Evolutionary conservation across 2,113 vertebrate genomes (phyloP), one percentile per base, ranked within the genome.

Genomic region (Pagrus major): DNA sequence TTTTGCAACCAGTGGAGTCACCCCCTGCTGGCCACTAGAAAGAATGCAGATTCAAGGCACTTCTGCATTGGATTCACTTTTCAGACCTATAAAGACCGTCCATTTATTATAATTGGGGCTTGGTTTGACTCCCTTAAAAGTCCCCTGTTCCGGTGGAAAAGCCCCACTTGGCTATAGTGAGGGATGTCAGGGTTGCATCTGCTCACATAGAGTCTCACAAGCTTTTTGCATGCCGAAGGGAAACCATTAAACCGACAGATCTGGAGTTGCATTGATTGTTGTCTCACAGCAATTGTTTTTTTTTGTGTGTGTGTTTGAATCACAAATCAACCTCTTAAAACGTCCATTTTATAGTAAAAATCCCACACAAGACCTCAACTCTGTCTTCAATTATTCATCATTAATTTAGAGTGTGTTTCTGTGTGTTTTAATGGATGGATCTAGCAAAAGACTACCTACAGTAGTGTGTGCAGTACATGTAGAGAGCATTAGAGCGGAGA

Each of bases 181-280:
- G 60, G 14, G 18, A 33, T 9, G 11, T 49, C 9, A 12, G 31
- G 23, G 42, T 37, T 27, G 15, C 18, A 39, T 71, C 33, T 3
- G 35, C 55, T 69, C 69, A 65, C 11, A 51, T 14, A 9, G 51
- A 59, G 71, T 25, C 47, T 27, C 44, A 60, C 42, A 27, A 33
- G 67, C 49, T 68, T 27, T n/a, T 25, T 46, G n/a, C 29, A 9
- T 11, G n/a, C 20, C 21, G 47, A 44, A 23, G 65, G 67, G 65
- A 86, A 84, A 80, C 49, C 29, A 25, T 47, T 76, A 35, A 64
- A 52, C 47, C 35, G 73, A 86, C 70, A 76, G 31, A 65, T 72
- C 29, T 69, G 55, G 49, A 64, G 35, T 64, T 3, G 9, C 35
- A 29, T 37, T 12, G 35, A 59, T 44, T 64, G 56, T 16, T 51